Evolutionary conservation across 2,797 vertebrate genomes (phyloP), one percentile per base, ranked within the genome.

Genomic region (Percopsis omiscomaycus): DNA sequence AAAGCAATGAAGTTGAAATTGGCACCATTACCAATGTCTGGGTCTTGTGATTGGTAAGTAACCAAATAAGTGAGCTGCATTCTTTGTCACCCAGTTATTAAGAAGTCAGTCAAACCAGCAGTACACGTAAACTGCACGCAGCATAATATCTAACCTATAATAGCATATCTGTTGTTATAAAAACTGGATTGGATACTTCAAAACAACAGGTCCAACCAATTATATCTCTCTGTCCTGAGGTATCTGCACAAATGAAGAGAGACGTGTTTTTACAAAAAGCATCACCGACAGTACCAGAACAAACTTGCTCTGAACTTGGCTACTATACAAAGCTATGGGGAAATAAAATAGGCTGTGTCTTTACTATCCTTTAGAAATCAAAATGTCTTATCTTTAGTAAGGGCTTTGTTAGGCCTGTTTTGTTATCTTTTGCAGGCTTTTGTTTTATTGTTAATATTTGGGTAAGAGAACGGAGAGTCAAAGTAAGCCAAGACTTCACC

Each of bases 71-170:
- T 45, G 53, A 62, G 64, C 13, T 49, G n/a, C 16, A 69, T 50
- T 46, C 27, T 65, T 61, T 64, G 61, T 61, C 59, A 44, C 37
- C 22, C 30, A 44, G 27, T 27, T 16, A 67, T 6, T 32, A 67
- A 60, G 37, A 49, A 32, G n/a, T 15, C 70, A 51, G 48, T 22
- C 22, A 22, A 22, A 60, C 45, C 9, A 55, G 32, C 54, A 37
- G 59, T 60, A 12, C 27, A 58, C 30, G 13, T 46, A 62, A 74
- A 68, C 59, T 56, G 45, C 69, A 60, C 37, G 6, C 3, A 16
- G 68, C 55, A 66, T 22, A 22, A 50, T 72, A 68, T 22, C 48
- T 30, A 59, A 28, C 47, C 30, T 16, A 8, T n/a, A 11, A 54
- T 27, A 37, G 9, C 14, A 49, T 28, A 12, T 4, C 58, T 55